phyloP scores from a whole-genome alignment of 2,113 vertebrate species.

The Aviceda subcristata region DNA sequence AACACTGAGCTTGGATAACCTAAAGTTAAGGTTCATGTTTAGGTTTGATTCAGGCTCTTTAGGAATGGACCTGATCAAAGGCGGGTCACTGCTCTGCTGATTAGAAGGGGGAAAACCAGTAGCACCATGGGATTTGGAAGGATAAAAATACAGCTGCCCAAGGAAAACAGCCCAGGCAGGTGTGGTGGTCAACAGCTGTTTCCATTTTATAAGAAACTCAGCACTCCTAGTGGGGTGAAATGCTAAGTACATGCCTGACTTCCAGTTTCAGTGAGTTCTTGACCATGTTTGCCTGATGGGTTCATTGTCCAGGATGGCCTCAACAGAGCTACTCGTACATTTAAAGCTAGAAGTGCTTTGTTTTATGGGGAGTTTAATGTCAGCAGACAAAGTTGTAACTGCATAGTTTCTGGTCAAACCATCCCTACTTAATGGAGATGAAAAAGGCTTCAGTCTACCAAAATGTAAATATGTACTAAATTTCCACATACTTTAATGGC shows the following conservation, averaged over 20 bases:
- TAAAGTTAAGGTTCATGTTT: neutral
- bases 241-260: neutral
- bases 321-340: neutral
- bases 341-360: neutral
- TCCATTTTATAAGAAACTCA: neutral
- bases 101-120: neutral
- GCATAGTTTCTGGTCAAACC: neutral
- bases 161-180: neutral
- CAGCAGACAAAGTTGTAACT: neutral
- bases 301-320: neutral
- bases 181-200: neutral
- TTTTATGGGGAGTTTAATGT: neutral
- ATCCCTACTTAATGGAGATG: neutral
- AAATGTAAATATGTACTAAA: neutral
- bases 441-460: neutral
- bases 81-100: neutral
- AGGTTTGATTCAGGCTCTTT: neutral
- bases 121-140: neutral
- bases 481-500: neutral
- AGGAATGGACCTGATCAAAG: neutral
- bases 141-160: neutral
- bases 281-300: neutral
- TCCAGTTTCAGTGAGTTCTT: neutral
- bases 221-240: neutral
- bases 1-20: neutral